Percentiles rank a stretch among this genome's conserved stretches.
Conservation (phyloP, 2,113 vertebrate species). For the Paralichthys olivaceus region DNA sequence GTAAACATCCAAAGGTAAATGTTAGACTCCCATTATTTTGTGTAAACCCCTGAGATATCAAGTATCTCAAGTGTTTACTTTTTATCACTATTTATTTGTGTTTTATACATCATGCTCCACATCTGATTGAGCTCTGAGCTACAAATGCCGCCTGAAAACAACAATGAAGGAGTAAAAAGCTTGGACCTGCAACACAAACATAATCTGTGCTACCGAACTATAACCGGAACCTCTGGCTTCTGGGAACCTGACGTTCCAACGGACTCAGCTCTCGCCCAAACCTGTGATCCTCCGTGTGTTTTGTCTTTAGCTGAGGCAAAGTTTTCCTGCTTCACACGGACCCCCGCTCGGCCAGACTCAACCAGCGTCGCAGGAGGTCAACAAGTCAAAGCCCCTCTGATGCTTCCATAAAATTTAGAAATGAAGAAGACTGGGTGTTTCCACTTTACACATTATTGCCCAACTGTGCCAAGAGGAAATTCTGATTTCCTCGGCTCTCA, state of each 20-base stretch:
- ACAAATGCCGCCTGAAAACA: constrained; percentile 28
- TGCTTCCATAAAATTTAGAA: not conserved
- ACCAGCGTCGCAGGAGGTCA: constrained; percentile 12
- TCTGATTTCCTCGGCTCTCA: not conserved
- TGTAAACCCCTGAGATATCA: constrained; percentile 56
- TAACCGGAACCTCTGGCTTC: constrained; percentile 72
- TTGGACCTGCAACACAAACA: constrained; percentile 62
- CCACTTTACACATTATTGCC: not conserved
- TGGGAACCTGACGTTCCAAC: constrained; percentile 76
- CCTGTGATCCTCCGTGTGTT: constrained; percentile 73
- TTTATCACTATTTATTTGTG: constrained; percentile 61
- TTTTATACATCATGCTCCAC: constrained; percentile 33
- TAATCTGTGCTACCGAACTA: constrained; percentile 66
- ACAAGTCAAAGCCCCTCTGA: not conserved
- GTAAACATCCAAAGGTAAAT: constrained; percentile 69
- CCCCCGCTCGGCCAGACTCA: constrained; percentile 48
- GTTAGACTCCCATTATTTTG: constrained; percentile 55
- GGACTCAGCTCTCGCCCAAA: constrained; percentile 43
- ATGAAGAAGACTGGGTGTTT: not conserved
- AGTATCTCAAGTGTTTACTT: constrained; percentile 48
- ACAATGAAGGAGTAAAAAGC: constrained; percentile 41
- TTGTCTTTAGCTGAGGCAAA: constrained; percentile 49
- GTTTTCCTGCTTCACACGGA: constrained; percentile 79
- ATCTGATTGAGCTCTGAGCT: constrained; percentile 27
- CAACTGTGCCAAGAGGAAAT: not conserved